Base-by-base conservation (phyloP, 2,797 vertebrate genomes). In the Spondyliosoma cantharus region DNA sequence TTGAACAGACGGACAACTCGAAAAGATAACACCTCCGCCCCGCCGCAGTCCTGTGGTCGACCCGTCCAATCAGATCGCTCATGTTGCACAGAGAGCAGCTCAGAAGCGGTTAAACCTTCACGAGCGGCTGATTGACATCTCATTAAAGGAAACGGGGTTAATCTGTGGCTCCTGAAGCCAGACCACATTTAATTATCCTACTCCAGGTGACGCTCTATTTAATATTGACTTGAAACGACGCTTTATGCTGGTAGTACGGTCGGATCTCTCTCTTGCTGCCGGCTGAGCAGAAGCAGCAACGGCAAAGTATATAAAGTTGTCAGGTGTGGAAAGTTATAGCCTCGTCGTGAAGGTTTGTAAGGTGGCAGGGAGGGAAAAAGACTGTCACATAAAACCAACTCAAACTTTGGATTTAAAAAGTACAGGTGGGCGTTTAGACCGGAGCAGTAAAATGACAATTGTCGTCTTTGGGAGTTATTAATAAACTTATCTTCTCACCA, bases 131-230 rank as follows among this genome's bases (percentile, higher is more conserved):
- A 71, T 13, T 63, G 62, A 72, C 57, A 25, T 50, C 22, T 60
- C 72, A 61, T 76, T 66, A 76, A 27, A 61, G 19, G 42, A 64
- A 54, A 66, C 56, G n/a, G 49, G 56, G 62, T 71, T 67, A 56
- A 62, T 37, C 17, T 6, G 61, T 42, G 22, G 42, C 43, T 66
- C 29, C 29, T 24, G 8, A 17, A 46, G 64, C 49, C 45, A 52
- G 20, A 22, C 54, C 11, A 2, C 3, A 29, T 65, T n/a, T 59
- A 32, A 65, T 72, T 32, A 73, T 2, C 46, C n/a, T 66, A 22
- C 48, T 66, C 19, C 7, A 16, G 46, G 32, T 25, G 22, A 64
- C 19, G 14, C 20, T 59, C 5, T 4, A 8, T 50, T 45, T 37
- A 46, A 67, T 29, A 20, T 19, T 12, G 29, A 11, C 17, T 37